Evolutionary conservation across 2,113 vertebrate species (phyloP).

Genomic region (Chionodraco myersi): DNA sequence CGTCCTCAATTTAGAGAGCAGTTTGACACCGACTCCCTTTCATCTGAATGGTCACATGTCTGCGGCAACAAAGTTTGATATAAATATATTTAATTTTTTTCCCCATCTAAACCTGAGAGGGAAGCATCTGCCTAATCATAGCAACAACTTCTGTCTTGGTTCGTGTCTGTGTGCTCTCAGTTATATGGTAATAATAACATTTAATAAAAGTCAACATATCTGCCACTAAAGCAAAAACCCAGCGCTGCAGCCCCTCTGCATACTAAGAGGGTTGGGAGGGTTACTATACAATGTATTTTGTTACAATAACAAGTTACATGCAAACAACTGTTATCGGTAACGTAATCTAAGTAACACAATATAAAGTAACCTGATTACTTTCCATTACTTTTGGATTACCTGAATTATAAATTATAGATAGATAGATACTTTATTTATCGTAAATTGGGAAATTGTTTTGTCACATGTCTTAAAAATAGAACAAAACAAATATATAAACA

Average conservation of each 20-base stretch:
- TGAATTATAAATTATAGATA: too few relatives aligned
- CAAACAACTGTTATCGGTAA: too few relatives aligned
- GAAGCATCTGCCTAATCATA: constrained; percentile 65
- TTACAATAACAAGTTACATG: too few relatives aligned
- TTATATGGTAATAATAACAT: constrained; percentile 81
- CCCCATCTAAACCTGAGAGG: constrained; percentile 51
- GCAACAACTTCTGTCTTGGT: constrained; percentile 60
- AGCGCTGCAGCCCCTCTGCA: constrained; percentile 65
- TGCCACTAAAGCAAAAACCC: constrained; percentile 67
- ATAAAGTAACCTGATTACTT: too few relatives aligned
- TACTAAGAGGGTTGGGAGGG: constrained; percentile 27
- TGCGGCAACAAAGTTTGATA: constrained; percentile 75
- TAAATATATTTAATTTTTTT: constrained; percentile 42
- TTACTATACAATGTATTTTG: too few relatives aligned
- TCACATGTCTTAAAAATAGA: too few relatives aligned
- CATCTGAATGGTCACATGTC: constrained; percentile 83
- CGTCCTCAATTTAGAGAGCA: constrained; percentile 78
- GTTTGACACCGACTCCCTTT: constrained; percentile 79
- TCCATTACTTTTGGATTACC: too few relatives aligned
- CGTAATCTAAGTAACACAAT: too few relatives aligned
- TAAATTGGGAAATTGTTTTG: too few relatives aligned
- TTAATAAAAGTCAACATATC: constrained; percentile 82
- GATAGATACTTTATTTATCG: too few relatives aligned
- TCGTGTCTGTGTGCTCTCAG: constrained; percentile 60
- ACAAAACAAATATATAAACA: too few relatives aligned